Base-by-base conservation (phyloP, 2,888 invertebrate genomes). In the Buathra laborator region DNA sequence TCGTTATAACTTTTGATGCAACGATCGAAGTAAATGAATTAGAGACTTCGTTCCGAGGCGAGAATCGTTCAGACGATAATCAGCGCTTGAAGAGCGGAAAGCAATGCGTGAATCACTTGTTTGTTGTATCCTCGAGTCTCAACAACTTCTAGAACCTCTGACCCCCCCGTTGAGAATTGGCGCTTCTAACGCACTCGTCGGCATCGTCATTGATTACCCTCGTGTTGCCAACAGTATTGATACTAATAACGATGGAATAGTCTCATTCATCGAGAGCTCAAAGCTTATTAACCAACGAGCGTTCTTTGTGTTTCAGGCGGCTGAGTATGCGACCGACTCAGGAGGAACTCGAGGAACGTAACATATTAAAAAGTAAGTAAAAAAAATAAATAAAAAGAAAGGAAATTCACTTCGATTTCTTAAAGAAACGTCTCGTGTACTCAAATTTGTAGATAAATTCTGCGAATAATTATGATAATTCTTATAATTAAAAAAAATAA, bases 311-410 rank as follows among this genome's bases (percentile, higher is more conserved):
- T 93, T 92, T 86, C 92, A 95, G 99, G 94, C 97, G 99, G 91
- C 95, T 99, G 92, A 99, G 99, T 94, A 98, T 99, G 97, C 96
- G 99, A 92, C 99, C 99, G 89, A 98, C 99, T 68, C 98, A 98
- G 87, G 99, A 99, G 94, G 99, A 99, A 94, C 95, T 99, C 88
- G 99, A 99, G 94, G 99, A 99, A 94, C 96, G 99, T 91, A 99
- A 99, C 94, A 99, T 99, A 94, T 96, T 99, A 90, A 99, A 99
- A 96, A 98, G 99, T 99, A 95, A 96, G 97, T 95, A 83, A 44
- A 48, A 84, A 43, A 29, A 44, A 37, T 2, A 3, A 44, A 10
- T 0, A 24, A 14, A n/a, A 48, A 48, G 3, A 1, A 48, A 1
- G 19, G 10, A 37, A 12, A 37, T 56, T 37, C 24, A 24, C 24